A percentile compares a stretch with the other conserved stretches of the same genome.
Conservation (phyloP, 2,888 invertebrate species). For the Diplolepis rosae region DNA sequence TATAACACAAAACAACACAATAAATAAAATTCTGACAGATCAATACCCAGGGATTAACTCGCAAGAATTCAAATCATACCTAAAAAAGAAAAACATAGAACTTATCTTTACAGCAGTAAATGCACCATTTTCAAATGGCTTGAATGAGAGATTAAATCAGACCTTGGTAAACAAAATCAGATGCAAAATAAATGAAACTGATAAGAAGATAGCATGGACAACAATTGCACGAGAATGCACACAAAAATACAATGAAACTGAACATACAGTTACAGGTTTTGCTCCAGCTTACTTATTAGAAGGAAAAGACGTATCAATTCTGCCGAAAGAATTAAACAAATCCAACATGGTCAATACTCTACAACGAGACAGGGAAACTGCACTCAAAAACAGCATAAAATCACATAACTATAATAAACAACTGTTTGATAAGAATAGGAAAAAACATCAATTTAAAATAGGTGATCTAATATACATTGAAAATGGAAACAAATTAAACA, state of each 20-base stretch:
- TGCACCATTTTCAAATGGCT: constrained; percentile 28
- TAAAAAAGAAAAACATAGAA: constrained; percentile 31
- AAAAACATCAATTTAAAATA: constrained; percentile 53
- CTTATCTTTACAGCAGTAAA: constrained; percentile 40
- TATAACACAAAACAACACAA: constrained; percentile 29
- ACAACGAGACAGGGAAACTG: no score
- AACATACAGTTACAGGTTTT: constrained; percentile 55
- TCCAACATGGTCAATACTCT: no score
- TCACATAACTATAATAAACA: no score
- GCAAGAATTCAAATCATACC: constrained; percentile 37
- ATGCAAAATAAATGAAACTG: no score
- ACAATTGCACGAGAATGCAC: no score
- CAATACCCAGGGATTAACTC: constrained; percentile 43
- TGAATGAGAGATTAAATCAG: no score
- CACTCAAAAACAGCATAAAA: no score
- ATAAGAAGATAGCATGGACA: no score
- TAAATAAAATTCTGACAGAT: constrained; percentile 34
- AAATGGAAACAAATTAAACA: constrained; percentile 59
- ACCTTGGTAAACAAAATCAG: no score
- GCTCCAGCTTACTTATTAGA: constrained; percentile 54
- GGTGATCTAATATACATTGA: constrained; percentile 60
- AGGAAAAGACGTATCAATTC: constrained; percentile 45
- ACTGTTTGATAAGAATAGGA: constrained; percentile 56
- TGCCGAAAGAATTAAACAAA: constrained; percentile 47
- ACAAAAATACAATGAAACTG: constrained; percentile 56